These are phyloP conservation scores for Pelobates fuscus DNA, from an alignment of 2,113 vertebrate species.

Conservation along the genomic window DNA sequence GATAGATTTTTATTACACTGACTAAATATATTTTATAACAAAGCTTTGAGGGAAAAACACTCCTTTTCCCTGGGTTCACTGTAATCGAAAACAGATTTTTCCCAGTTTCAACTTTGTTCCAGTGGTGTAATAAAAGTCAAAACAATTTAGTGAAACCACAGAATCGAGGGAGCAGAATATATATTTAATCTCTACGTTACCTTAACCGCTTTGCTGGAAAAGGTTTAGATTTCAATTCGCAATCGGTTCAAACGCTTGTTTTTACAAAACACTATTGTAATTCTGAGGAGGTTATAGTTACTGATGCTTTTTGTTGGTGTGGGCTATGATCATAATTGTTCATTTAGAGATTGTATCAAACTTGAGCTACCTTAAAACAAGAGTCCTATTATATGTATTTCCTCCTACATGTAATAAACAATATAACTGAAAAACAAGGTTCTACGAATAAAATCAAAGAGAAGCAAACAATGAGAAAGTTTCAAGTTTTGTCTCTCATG, in stretches of 20 bases:
- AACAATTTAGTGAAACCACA: constrained; percentile 29
- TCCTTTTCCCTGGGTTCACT: not conserved
- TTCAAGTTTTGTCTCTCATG: no score
- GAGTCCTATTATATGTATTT: no score
- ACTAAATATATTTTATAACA: constrained; percentile 28
- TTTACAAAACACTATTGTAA: not conserved
- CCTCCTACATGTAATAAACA: no score
- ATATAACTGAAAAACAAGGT: no score
- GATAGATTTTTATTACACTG: constrained; percentile 28
- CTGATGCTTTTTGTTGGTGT: no score
- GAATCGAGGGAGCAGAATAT: constrained; percentile 15
- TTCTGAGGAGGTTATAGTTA: no score
- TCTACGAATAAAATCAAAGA: no score
- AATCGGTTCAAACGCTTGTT: not conserved
- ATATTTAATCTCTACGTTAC: constrained; percentile 19
- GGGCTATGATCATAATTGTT: no score
- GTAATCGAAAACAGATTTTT: constrained; percentile 34
- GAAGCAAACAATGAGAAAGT: no score
- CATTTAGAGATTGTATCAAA: no score
- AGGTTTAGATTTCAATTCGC: not conserved
- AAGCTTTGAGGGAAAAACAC: constrained; percentile 1
- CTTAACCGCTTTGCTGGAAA: not conserved
- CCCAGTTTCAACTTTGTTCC: not conserved
- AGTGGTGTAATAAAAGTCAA: constrained; percentile 26
- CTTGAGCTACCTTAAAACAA: no score